Percentiles rank a stretch among this genome's conserved stretches.
Conservation (phyloP, 2,888 invertebrate species). For the Drosophila monieri region DNA sequence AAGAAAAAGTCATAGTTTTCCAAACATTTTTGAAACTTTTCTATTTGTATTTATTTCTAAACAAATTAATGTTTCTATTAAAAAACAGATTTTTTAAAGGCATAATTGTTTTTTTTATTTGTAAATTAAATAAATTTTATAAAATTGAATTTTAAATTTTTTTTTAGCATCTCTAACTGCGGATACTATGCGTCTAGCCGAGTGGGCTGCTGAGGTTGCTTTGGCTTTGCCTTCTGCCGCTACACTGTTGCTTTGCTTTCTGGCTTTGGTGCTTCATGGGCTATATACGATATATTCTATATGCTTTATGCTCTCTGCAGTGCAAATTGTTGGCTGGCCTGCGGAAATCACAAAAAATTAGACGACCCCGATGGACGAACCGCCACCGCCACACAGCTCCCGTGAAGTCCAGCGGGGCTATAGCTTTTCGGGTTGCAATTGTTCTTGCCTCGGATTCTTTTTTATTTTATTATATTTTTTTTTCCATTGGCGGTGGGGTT, state of each 20-base stretch:
- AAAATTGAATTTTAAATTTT: not conserved
- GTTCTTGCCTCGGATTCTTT: not conserved
- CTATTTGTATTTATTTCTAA: too few relatives aligned
- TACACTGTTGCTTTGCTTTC: slow-evolving; percentile 19
- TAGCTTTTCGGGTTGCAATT: slow-evolving; percentile 16
- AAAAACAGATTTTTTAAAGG: too few relatives aligned
- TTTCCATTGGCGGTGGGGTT: not conserved
- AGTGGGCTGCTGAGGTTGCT: slow-evolving; percentile 38
- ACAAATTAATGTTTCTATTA: not conserved
- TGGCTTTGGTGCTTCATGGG: slow-evolving; percentile 36
- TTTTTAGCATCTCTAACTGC: slow-evolving; percentile 9
- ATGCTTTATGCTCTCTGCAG: slow-evolving; percentile 38
- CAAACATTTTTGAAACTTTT: too few relatives aligned
- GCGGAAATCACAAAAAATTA: slow-evolving; percentile 71
- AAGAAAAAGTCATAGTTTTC: too few relatives aligned
- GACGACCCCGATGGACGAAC: slow-evolving; percentile 57
- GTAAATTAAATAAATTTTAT: too few relatives aligned
- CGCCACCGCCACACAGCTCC: slow-evolving; percentile 16
- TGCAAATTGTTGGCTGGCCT: slow-evolving; percentile 51
- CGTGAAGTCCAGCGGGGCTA: slow-evolving; percentile 55
- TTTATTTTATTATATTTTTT: not conserved
- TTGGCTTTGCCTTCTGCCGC: slow-evolving; percentile 28
- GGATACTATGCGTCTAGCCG: slow-evolving; percentile 57
- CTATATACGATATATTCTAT: slow-evolving; percentile 34
- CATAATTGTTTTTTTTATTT: too few relatives aligned